These are phyloP conservation scores for Zele albiditarsus DNA, from an alignment of 2,888 invertebrate genomes.

Conservation along the genomic window DNA sequence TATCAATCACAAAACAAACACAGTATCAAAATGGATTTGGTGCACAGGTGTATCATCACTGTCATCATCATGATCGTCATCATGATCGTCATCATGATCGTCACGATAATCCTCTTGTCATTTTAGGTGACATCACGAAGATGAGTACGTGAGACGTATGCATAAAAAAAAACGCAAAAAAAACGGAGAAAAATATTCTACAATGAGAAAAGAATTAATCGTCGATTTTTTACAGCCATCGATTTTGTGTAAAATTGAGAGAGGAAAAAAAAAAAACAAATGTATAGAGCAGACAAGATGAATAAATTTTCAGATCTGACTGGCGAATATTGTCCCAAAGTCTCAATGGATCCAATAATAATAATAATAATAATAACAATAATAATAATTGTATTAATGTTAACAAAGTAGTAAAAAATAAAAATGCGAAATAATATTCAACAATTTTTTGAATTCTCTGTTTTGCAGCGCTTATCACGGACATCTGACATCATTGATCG, in stretches of 20 bases:
- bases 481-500: slow-evolving; percentile 95
- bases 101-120: slow-evolving; percentile 64
- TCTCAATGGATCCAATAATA: background rate
- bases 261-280: slow-evolving; percentile 1
- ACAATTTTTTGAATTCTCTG: slow-evolving; percentile 40
- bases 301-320: slow-evolving; percentile 20
- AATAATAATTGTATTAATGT: background rate
- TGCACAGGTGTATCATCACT: background rate
- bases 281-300: background rate
- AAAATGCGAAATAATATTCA: background rate
- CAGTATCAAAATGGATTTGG: background rate
- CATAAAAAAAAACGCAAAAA: slow-evolving; percentile 42
- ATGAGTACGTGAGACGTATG: slow-evolving; percentile 59
- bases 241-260: background rate
- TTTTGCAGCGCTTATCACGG: slow-evolving; percentile 97
- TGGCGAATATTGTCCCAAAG: background rate
- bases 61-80: slow-evolving; percentile 32
- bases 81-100: slow-evolving; percentile 47
- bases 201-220: slow-evolving; percentile 18
- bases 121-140: slow-evolving; percentile 65
- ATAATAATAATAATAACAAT: no score
- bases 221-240: slow-evolving; percentile 1
- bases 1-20: background rate
- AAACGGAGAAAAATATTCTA: slow-evolving; percentile 42
- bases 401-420: background rate